Base-by-base conservation (phyloP, 2,888 invertebrate genomes). In the Ennomos fuscantarius region DNA sequence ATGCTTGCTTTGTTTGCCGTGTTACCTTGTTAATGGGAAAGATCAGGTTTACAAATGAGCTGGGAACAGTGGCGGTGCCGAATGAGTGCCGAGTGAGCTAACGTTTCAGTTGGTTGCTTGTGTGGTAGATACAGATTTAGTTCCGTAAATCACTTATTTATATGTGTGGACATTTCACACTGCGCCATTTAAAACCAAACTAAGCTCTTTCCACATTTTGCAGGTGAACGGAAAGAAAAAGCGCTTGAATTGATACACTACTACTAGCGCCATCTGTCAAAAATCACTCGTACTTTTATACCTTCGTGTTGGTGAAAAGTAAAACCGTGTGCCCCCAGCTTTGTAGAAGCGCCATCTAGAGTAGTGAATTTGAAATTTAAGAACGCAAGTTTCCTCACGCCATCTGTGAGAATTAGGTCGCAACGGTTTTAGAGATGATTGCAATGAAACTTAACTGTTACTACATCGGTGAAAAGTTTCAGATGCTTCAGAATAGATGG, bases 41-140 rank as follows among this genome's bases (percentile, higher is more conserved):
- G 61, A 49, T 60, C 60, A 56, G 58, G 65, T 62, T 62, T 50
- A 63, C 65, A 63, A 65, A 65, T 65, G 65, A 65, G 59, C 33
- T 37, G 9, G 36, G 13, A 11, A 53, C 46, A 12, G 42, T 48
- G 49, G 32, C 39, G 15, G 42, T 45, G 52, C 33, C 42, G 15
- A 34, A 34, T 34, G 49, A 55, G 42, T 49, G 15, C n/a, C n/a
- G n/a, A n/a, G n/a, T n/a, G n/a, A n/a, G n/a, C n/a, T 56, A 46
- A 55, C 8, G 13, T 56, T 46, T 35, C 41, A 35, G 35, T 12
- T 31, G 10, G 37, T 43, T 55, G 8, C 1, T 11, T 37, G 9
- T n/a, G n/a, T n/a, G n/a, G n/a, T n/a, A n/a, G n/a, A 11, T 13
- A 31, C 13, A 40, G 13, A 37, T 37, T 45, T 40, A 9, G 8